Conservation (phyloP, 2,888 invertebrate species). For the Hirudinaria manillensis region DNA sequence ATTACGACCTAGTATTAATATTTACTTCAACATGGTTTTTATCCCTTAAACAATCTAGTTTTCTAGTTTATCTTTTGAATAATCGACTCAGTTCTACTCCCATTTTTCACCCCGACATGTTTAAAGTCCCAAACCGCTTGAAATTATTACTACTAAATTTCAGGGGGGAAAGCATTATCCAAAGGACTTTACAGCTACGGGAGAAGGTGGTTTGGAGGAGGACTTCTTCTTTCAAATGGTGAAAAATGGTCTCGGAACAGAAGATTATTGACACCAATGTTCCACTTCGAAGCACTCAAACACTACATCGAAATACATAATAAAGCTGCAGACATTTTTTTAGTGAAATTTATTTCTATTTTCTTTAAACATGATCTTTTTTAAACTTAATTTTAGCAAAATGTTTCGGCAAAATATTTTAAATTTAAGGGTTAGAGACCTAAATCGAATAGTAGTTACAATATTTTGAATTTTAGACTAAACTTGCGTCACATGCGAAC, state of each 20-base stretch:
- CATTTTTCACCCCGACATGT: no score
- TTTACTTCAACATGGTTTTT: background rate
- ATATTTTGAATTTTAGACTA: background rate
- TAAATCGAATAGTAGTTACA: no score
- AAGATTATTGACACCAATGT: slow-evolving; percentile 41
- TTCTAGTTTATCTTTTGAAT: no score
- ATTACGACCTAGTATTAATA: background rate
- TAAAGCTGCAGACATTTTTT: slow-evolving; percentile 19
- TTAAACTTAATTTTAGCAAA: no score
- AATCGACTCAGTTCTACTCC: no score
- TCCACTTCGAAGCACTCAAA: slow-evolving; percentile 42
- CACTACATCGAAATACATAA: slow-evolving; percentile 41
- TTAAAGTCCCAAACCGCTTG: no score
- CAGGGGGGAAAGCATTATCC: no score
- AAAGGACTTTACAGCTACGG: slow-evolving; percentile 31
- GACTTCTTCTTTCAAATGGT: slow-evolving; percentile 38
- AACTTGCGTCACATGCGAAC: slow-evolving; percentile 1
- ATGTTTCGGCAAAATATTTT: no score
- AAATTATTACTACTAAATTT: background rate
- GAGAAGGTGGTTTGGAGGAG: slow-evolving; percentile 40
- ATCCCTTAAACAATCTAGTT: no score
- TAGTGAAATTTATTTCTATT: slow-evolving; percentile 39
- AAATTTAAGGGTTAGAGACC: no score
- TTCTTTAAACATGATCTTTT: no score
- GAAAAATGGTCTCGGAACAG: slow-evolving; percentile 40